These are phyloP conservation scores for Anas platyrhynchos DNA, from an alignment of 2,113 vertebrate genomes.

Conservation along the genomic window DNA sequence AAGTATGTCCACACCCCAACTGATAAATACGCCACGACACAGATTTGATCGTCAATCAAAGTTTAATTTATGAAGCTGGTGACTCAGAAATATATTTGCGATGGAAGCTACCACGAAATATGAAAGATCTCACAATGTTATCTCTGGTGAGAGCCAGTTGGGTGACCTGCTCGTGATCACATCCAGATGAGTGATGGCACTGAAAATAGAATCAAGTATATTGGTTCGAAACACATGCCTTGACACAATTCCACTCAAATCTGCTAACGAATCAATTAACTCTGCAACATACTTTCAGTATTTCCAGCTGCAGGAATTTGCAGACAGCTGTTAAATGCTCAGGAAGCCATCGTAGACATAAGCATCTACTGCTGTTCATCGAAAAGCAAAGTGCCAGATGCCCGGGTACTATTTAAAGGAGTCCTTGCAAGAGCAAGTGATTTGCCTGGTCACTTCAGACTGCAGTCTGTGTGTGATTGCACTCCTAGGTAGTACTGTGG, in stretches of 20 bases:
- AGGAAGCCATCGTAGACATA: neutral
- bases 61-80: constrained; percentile 24
- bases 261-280: neutral
- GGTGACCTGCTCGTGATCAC: neutral
- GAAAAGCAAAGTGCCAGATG: neutral
- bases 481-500: neutral
- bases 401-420: neutral
- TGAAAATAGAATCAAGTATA: neutral
- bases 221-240: neutral
- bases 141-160: neutral
- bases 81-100: constrained; percentile 25
- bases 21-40: constrained; percentile 25
- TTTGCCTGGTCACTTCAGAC: neutral
- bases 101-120: neutral
- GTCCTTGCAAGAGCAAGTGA: neutral
- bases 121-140: neutral
- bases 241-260: neutral
- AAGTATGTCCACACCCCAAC: neutral
- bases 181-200: neutral
- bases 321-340: constrained; percentile 57
- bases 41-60: constrained; percentile 20
- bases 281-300: neutral
- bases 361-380: neutral
- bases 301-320: neutral
- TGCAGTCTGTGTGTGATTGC: neutral